phyloP scores from a whole-genome alignment of 2,888 invertebrate genomes.

The Habrosyne pyritoides region DNA sequence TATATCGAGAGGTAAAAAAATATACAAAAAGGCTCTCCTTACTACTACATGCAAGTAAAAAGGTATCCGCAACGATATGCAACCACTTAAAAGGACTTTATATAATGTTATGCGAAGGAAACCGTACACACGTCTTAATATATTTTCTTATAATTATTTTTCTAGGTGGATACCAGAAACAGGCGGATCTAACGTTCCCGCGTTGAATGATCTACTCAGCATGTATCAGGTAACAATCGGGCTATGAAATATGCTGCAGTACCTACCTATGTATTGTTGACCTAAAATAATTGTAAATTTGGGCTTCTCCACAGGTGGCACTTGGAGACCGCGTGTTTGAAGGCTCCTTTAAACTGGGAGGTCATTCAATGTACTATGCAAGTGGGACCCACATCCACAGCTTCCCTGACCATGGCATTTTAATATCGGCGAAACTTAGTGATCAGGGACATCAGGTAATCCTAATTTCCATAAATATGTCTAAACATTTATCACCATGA shows the following conservation, averaged over 20 bases:
- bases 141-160: constrained; percentile 27
- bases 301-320: constrained; percentile 85
- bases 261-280: not conserved
- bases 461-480: not conserved
- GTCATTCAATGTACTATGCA: constrained; percentile 94
- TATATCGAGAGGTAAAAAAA: too few species aligned
- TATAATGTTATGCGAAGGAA: too few species aligned
- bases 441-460: constrained; percentile 91
- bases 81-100: too few species aligned
- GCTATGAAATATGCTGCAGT: not conserved
- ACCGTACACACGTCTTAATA: not conserved
- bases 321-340: constrained; percentile 93
- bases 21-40: too few species aligned
- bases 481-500: too few species aligned
- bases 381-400: constrained; percentile 94
- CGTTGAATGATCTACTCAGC: constrained; percentile 93
- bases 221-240: constrained; percentile 87
- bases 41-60: too few species aligned
- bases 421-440: constrained; percentile 89
- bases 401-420: constrained; percentile 91
- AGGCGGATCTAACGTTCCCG: constrained; percentile 96
- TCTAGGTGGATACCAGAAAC: constrained; percentile 95
- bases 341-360: constrained; percentile 94
- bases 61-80: too few species aligned
- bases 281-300: not conserved